Conservation (phyloP, 2,888 invertebrate species). For the Rotaria macrura region DNA sequence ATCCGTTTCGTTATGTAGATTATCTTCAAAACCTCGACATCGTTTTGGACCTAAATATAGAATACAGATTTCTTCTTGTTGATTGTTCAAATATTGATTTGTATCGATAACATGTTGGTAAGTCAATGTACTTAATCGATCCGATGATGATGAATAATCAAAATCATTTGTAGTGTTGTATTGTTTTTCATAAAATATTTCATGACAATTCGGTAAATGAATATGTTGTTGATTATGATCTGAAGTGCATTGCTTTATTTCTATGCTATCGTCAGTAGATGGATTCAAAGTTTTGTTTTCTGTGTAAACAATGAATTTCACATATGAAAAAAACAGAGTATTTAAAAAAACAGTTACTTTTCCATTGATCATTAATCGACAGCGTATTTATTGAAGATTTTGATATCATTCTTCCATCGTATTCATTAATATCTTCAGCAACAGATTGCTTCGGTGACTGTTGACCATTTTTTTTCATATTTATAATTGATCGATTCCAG, state of each 20-base stretch:
- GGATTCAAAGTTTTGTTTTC: background rate
- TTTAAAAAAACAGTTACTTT: background rate
- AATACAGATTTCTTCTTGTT: background rate
- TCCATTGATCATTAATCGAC: background rate
- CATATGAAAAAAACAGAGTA: too few species aligned
- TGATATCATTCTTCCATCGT: background rate
- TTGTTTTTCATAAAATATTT: background rate
- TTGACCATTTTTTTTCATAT: background rate
- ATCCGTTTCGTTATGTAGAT: background rate
- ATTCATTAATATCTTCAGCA: background rate
- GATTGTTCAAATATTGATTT: background rate
- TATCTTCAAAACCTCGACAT: slow-evolving; percentile 1
- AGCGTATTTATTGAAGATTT: background rate
- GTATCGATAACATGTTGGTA: background rate
- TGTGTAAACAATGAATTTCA: background rate
- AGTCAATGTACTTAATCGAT: background rate
- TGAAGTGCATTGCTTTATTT: background rate
- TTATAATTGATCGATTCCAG: background rate
- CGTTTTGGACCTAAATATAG: background rate
- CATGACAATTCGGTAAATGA: background rate
- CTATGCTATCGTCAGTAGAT: background rate
- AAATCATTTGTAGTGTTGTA: background rate
- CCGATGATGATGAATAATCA: background rate
- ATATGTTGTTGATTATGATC: background rate
- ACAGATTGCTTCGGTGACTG: too few species aligned